phyloP scores from a whole-genome alignment of 2,113 vertebrate genomes.

The Tychaedon coryphoeus region DNA sequence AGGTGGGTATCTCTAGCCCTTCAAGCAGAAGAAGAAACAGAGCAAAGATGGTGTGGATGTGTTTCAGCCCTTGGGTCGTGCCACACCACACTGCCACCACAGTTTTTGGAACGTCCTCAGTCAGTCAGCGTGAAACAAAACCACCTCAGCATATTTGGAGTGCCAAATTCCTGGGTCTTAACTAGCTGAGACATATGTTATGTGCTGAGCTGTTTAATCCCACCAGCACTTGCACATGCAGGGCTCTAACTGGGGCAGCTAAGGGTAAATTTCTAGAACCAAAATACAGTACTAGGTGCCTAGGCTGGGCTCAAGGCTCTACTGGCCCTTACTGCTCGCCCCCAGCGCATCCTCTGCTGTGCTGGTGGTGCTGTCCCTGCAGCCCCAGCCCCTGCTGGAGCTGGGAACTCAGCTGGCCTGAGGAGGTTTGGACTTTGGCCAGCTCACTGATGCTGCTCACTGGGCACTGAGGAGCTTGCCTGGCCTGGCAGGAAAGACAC shows the following conservation, averaged over 20 bases:
- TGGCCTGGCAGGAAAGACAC: background rate
- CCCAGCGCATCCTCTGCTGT: background rate
- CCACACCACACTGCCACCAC: rapidly evolving
- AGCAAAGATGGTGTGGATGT: background rate
- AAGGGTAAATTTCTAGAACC: background rate
- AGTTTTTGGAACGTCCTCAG: background rate
- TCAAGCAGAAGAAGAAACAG: background rate
- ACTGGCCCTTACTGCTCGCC: rapidly evolving
- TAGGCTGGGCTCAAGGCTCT: background rate
- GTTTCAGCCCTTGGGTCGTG: background rate
- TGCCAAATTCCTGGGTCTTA: conserved; percentile 46
- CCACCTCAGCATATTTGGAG: conserved; percentile 7
- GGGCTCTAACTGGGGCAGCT: background rate
- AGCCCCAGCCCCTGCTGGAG: background rate
- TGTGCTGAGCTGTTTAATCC: conserved; percentile 42
- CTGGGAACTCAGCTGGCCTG: rapidly evolving
- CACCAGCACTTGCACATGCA: background rate
- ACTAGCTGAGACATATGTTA: background rate
- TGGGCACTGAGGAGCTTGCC: background rate
- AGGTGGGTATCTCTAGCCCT: background rate
- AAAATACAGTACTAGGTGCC: background rate
- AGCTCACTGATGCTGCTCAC: background rate
- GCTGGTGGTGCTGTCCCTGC: background rate
- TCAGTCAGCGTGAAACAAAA: background rate
- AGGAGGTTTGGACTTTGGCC: background rate